A percentile compares a stretch with the other conserved stretches of the same genome.
Conservation (phyloP, 2,797 vertebrate species). For the Hirundo rustica region DNA sequence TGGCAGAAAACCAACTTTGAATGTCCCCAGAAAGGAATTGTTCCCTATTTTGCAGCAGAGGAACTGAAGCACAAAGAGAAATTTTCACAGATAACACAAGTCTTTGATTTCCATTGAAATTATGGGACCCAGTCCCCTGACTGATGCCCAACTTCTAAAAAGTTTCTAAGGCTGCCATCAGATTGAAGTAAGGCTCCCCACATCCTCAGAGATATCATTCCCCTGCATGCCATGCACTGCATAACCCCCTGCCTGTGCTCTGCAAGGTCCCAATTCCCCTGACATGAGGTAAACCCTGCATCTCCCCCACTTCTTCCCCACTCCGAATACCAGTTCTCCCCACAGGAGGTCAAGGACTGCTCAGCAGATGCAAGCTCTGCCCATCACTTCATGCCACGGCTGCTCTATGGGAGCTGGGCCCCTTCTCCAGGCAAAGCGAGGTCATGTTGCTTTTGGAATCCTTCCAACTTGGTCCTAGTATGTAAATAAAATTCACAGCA, state of each 20-base stretch:
- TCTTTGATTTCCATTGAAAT: not conserved
- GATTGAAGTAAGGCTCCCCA: not conserved
- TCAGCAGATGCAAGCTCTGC: not conserved
- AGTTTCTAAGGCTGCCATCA: not conserved
- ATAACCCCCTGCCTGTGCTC: not conserved
- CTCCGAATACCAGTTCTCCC: not conserved
- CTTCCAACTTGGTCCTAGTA: not conserved
- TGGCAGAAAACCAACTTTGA: not conserved
- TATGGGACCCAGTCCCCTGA: accelerated
- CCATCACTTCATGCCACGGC: not conserved
- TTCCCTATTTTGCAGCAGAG: not conserved
- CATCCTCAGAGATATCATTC: not conserved
- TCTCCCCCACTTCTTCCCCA: not conserved
- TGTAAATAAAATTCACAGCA: not conserved
- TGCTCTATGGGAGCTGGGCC: not conserved
- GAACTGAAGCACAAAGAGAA: not conserved
- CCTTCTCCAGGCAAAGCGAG: not conserved
- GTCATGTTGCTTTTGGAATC: not conserved
- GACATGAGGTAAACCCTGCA: not conserved
- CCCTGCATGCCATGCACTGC: too few relatives aligned
- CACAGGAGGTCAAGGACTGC: not conserved
- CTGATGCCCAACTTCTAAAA: not conserved
- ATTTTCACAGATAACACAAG: not conserved
- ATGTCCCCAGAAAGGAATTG: not conserved
- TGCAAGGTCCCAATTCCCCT: not conserved